phyloP scores from a whole-genome alignment of 2,113 vertebrate species.

The Empidonax traillii region DNA sequence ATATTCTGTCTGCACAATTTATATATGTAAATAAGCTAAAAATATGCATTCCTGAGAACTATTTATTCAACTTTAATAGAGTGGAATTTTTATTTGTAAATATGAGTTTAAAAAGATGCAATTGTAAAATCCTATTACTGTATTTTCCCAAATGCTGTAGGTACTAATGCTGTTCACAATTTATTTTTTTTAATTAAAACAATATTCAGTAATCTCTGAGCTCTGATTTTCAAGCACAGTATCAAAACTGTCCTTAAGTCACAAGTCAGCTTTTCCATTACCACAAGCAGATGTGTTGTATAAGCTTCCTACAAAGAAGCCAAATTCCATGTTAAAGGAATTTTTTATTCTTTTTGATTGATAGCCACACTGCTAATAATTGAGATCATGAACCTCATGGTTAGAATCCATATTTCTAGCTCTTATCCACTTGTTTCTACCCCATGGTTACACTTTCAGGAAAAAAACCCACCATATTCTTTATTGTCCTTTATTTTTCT shows the following conservation, averaged over 20 bases:
- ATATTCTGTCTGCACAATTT: neutral
- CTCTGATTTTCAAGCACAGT: neutral
- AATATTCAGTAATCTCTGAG: neutral
- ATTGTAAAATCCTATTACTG: neutral
- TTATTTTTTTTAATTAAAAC: neutral
- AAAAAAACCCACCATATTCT: neutral
- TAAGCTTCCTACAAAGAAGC: neutral
- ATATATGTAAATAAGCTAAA: neutral
- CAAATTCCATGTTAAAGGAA: neutral
- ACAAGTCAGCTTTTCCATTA: neutral
- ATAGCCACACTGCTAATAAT: neutral
- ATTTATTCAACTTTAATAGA: neutral
- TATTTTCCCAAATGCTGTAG: neutral
- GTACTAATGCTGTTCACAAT: neutral
- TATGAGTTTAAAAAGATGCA: neutral
- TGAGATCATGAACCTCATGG: neutral
- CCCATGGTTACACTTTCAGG: neutral
- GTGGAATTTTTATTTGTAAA: neutral
- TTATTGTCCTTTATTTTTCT: neutral
- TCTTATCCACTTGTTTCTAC: neutral
- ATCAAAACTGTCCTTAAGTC: neutral
- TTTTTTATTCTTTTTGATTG: neutral
- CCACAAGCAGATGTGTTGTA: neutral
- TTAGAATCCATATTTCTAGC: neutral
- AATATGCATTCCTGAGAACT: neutral